phyloP scores from a whole-genome alignment of 2,888 invertebrate species.

The Ernsta delagoae region DNA sequence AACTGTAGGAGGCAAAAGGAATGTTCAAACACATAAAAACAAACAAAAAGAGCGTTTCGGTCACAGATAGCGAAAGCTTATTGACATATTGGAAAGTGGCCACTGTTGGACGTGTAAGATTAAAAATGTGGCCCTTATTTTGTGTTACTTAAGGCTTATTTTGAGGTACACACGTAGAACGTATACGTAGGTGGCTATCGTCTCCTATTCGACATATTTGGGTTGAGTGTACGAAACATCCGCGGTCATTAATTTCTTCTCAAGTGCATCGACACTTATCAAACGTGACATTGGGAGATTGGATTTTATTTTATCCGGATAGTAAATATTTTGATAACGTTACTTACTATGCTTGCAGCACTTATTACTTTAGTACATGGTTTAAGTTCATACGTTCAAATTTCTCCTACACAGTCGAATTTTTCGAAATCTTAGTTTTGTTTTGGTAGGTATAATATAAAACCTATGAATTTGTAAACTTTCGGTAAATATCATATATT shows the following conservation, averaged over 20 bases:
- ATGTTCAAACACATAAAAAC: conserved; percentile 71
- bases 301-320: conserved; percentile 5
- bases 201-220: conserved; percentile 69
- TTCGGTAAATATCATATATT: too few species aligned
- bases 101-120: conserved; percentile 44
- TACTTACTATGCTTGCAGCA: not conserved
- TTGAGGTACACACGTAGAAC: conserved; percentile 39
- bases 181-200: conserved; percentile 66
- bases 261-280: conserved; percentile 38
- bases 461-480: too few species aligned
- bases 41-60: conserved; percentile 71
- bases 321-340: conserved; percentile 1
- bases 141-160: conserved; percentile 44
- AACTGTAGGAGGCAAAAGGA: conserved; percentile 50
- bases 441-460: too few species aligned
- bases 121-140: conserved; percentile 51
- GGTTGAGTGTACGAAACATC: conserved; percentile 67
- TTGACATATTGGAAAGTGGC: conserved; percentile 82
- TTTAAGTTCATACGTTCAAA: not conserved
- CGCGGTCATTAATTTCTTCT: conserved; percentile 52
- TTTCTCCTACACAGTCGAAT: too few species aligned
- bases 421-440: too few species aligned
- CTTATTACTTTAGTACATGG: not conserved
- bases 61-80: conserved; percentile 83
- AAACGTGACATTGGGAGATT: conserved; percentile 26